Evolutionary conservation across 2,113 vertebrate species (phyloP).

Genomic region (Lasiurus borealis): DNA sequence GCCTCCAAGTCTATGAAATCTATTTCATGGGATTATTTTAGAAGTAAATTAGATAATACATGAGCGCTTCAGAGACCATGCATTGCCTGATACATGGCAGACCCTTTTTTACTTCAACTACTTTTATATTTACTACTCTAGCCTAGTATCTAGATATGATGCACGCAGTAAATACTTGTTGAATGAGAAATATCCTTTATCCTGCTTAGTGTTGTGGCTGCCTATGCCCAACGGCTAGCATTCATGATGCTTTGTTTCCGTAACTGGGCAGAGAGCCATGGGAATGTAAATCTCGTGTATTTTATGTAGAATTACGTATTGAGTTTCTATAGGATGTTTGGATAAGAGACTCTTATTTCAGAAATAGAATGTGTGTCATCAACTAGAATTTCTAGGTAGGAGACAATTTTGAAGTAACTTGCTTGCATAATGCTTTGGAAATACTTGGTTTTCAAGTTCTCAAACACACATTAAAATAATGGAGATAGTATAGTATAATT

Average conservation of each 20-base stretch:
- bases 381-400: neutral
- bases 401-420: neutral
- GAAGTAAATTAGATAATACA: neutral
- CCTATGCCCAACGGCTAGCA: neutral
- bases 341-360: constrained; percentile 34
- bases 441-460: neutral
- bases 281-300: neutral
- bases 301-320: constrained; percentile 24
- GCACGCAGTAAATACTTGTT: neutral
- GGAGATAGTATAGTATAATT: neutral
- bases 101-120: neutral
- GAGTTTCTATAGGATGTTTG: neutral
- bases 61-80: neutral
- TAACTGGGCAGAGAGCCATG: neutral
- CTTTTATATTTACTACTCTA: neutral
- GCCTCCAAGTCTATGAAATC: neutral
- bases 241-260: neutral
- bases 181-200: neutral
- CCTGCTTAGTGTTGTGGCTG: neutral
- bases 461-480: neutral
- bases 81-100: neutral
- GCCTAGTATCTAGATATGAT: neutral
- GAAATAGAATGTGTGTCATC: neutral
- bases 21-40: neutral
- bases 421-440: neutral